These are phyloP conservation scores for Hypercompe scribonia DNA, from an alignment of 2,888 invertebrate genomes.

Conservation along the genomic window DNA sequence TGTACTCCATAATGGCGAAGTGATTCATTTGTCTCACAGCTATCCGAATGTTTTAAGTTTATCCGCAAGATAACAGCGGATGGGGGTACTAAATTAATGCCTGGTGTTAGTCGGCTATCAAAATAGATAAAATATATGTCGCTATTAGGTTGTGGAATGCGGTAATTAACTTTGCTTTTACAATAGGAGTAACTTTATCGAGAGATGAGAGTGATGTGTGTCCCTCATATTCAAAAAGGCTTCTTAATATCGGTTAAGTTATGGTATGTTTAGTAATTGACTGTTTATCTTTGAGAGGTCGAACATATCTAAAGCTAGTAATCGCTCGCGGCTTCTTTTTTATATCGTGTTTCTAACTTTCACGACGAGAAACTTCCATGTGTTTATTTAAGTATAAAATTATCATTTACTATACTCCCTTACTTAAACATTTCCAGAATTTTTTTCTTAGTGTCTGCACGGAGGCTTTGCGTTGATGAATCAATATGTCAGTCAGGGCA, in stretches of 20 bases:
- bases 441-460: too few relatives aligned
- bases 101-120: slow-evolving; percentile 56
- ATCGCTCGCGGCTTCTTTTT: too few relatives aligned
- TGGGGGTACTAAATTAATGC: slow-evolving; percentile 69
- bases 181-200: slow-evolving; percentile 14
- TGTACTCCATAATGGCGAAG: slow-evolving; percentile 63
- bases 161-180: slow-evolving; percentile 45
- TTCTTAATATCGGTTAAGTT: background rate
- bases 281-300: background rate
- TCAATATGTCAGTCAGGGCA: too few relatives aligned
- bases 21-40: slow-evolving; percentile 74
- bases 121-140: slow-evolving; percentile 57
- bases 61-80: slow-evolving; percentile 66
- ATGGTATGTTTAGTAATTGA: background rate
- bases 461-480: too few relatives aligned
- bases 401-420: too few relatives aligned
- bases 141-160: slow-evolving; percentile 55
- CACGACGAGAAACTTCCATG: too few relatives aligned
- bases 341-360: too few relatives aligned
- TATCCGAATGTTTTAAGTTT: slow-evolving; percentile 76
- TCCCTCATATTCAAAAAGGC: background rate
- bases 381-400: too few relatives aligned
- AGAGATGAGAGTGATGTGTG: slow-evolving; percentile 4
- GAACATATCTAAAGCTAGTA: too few relatives aligned
- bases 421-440: too few relatives aligned